phyloP scores from a whole-genome alignment of 2,888 invertebrate species.

The Drosophila meridionalis region DNA sequence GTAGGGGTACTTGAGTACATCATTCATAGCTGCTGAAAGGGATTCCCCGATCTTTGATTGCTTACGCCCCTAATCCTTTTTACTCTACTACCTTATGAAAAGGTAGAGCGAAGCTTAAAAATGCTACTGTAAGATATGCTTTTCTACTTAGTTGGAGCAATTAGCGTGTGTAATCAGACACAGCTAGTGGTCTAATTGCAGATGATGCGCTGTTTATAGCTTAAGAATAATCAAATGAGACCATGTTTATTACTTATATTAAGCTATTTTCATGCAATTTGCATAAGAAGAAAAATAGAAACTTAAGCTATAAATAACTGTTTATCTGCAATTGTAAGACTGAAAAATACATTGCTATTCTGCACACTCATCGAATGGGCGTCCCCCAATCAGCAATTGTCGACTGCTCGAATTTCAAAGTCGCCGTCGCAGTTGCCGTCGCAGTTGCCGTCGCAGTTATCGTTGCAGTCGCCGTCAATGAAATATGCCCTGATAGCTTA shows the following conservation, averaged over 20 bases:
- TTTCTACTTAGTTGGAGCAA: slow-evolving; percentile 2
- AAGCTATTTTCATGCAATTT: neutral
- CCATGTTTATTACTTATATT: neutral
- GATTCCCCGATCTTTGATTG: slow-evolving; percentile 20
- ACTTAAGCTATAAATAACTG: too few relatives aligned
- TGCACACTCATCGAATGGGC: neutral
- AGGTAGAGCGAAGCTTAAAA: neutral
- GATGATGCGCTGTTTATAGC: neutral
- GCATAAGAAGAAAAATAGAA: too few relatives aligned
- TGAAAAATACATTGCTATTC: slow-evolving; percentile 3
- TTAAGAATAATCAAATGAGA: neutral
- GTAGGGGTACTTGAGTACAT: neutral
- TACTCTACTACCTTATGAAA: slow-evolving; percentile 1
- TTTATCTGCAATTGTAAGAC: neutral
- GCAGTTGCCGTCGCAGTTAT: neutral
- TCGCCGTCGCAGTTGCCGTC: slow-evolving; percentile 11
- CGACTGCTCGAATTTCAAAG: slow-evolving; percentile 39
- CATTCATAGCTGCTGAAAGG: neutral
- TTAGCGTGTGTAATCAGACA: neutral
- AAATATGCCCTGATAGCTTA: slow-evolving; percentile 29
- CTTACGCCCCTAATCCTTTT: slow-evolving; percentile 13
- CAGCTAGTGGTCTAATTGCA: slow-evolving; percentile 6
- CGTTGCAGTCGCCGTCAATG: neutral
- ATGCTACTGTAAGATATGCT: neutral
- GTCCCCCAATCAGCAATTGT: slow-evolving; percentile 14